Evolutionary conservation across 2,797 vertebrate genomes (phyloP), one percentile per base, ranked within the genome.

Genomic region (Phoeniculus purpureus): DNA sequence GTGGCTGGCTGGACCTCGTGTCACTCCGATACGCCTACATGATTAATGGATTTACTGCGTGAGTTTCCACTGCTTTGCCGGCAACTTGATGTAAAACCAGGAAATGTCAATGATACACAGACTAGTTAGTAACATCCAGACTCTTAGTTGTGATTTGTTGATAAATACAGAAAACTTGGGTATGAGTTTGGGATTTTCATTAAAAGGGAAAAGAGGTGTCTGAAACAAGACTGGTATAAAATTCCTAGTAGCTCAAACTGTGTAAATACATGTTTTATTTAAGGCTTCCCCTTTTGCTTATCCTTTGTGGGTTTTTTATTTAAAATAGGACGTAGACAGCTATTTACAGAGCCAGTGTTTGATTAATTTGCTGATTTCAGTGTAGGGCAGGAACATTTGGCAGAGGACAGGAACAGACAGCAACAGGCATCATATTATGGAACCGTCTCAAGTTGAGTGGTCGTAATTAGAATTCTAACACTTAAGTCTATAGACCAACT

Each of bases 11-110:
- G 96, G 99, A 99, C 96, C 98, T 99, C 27, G 98, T 99, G 95
- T 98, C 98, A 91, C 98, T 99, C 92, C 98, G 98, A 98, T 99
- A 99, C 8, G 99, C 98, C 83, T 98, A 99, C 94, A 99, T 99
- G 99, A 99, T 99, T 87, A 99, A 99, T 78, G 99, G 99, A 85
- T 99, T 99, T 96, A 99, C 99, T 29, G 99, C 99, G 99, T 99
- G 96, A 98, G 99, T 98, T 94, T 93, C 45, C 55, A 52, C 74
- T 73, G 16, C 52, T 92, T 81, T 92, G 29, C 45, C 86, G 58
- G 59, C 61, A 91, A 10, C 52, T 60, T 92, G 54, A 62, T 10
- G 29, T 74, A 68, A 76, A 91, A 75, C 27, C 4, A 9, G 78
- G 45, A 72, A 68, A 54, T 81, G 48, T 59, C 40, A 76, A 74